Evolutionary conservation across 2,888 invertebrate genomes (phyloP).

Genomic region (Ischnus inquisitorius): DNA sequence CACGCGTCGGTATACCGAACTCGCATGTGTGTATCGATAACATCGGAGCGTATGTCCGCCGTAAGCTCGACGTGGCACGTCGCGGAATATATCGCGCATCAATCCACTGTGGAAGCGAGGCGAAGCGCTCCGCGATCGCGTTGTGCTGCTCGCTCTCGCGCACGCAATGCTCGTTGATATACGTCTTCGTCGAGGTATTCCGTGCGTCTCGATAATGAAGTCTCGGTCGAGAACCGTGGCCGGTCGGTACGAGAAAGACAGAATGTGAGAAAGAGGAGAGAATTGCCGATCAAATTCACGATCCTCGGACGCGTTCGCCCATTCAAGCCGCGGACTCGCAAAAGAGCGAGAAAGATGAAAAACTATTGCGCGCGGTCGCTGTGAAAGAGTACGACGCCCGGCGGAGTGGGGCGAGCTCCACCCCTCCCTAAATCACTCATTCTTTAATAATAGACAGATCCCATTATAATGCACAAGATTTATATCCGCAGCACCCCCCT

Average conservation of each 20-base stretch:
- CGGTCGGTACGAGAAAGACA: constrained; percentile 50
- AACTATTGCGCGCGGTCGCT: constrained; percentile 55
- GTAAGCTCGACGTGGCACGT: constrained; percentile 45
- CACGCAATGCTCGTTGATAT: background rate
- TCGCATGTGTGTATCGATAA: constrained; percentile 32
- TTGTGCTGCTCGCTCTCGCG: constrained; percentile 8
- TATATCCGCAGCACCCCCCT: constrained; percentile 83
- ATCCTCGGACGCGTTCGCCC: constrained; percentile 76
- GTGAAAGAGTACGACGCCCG: constrained; percentile 68
- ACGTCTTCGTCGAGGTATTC: constrained; percentile 39
- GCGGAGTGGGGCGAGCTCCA: constrained; percentile 79
- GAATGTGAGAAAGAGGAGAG: constrained; percentile 56
- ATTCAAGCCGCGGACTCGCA: constrained; percentile 75
- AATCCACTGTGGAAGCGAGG: constrained; percentile 52
- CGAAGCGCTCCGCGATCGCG: background rate
- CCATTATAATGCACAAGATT: constrained; percentile 85
- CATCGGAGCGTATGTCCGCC: constrained; percentile 24
- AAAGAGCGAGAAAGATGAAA: constrained; percentile 37
- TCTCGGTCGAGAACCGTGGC: constrained; percentile 46
- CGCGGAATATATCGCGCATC: constrained; percentile 65
- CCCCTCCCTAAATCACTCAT: constrained; percentile 85
- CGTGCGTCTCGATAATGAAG: constrained; percentile 68
- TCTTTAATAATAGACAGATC: constrained; percentile 86
- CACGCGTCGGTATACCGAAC: constrained; percentile 18
- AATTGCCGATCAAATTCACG: constrained; percentile 84